Percentiles rank a stretch among this genome's conserved stretches.
phyloP scores from a whole-genome alignment of 2,113 vertebrate species.

The Chamaea fasciata region DNA sequence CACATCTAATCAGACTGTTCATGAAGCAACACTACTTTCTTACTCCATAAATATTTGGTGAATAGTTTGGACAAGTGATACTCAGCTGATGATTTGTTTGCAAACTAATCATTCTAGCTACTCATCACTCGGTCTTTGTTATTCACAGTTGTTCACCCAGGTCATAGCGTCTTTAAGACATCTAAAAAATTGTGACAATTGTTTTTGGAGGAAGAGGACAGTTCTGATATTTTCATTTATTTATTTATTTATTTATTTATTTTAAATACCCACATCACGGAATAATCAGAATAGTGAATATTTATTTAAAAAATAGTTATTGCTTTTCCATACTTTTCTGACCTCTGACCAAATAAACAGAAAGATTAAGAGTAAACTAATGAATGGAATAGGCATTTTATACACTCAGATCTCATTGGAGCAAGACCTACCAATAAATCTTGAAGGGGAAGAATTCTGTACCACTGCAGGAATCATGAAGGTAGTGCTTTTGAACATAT shows the following conservation, averaged over 20 bases:
- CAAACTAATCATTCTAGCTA: conserved; percentile 37
- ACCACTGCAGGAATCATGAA: background rate
- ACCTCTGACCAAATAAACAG: background rate
- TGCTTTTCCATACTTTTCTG: background rate
- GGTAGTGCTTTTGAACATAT: background rate
- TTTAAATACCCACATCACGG: background rate
- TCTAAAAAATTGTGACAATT: background rate
- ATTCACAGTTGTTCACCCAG: background rate
- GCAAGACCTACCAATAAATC: background rate
- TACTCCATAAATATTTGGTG: conserved; percentile 45
- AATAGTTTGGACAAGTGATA: conserved; percentile 39
- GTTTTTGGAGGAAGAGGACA: background rate
- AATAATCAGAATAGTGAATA: background rate
- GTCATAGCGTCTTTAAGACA: background rate
- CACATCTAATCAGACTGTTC: background rate
- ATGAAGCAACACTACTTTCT: conserved; percentile 4
- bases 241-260: background rate
- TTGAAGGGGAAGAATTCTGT: background rate
- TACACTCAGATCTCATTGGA: background rate
- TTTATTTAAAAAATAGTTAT: background rate
- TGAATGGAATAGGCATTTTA: background rate
- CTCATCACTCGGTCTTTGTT: conserved; percentile 1
- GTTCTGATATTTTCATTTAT: background rate
- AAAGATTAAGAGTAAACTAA: background rate
- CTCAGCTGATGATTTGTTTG: conserved; percentile 38